Evolutionary conservation across 2,888 invertebrate species (phyloP).

Genomic region (Epinotia brunnichana): DNA sequence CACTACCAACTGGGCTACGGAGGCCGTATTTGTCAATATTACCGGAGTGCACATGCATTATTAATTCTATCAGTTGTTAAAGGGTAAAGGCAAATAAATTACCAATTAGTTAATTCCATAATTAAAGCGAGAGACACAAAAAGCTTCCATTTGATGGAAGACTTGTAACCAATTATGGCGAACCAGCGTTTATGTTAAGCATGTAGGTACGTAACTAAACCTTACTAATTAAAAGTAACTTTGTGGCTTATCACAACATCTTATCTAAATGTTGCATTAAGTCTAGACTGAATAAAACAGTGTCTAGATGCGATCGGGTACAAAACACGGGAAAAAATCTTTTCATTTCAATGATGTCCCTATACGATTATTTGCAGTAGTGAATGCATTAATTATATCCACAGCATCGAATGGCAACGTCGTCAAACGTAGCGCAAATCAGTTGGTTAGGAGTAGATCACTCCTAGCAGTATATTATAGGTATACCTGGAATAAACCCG

Average conservation of each 20-base stretch:
- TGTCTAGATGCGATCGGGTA: neutral
- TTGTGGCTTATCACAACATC: slow-evolving; percentile 4
- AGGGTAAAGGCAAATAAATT: slow-evolving; percentile 15
- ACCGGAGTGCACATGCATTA: slow-evolving; percentile 20
- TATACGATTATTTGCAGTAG: neutral
- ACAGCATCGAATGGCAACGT: neutral
- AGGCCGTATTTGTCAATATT: slow-evolving; percentile 25
- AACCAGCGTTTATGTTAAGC: slow-evolving; percentile 11
- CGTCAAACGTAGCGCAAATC: neutral
- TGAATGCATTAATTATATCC: neutral
- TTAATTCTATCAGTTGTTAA: slow-evolving; percentile 13
- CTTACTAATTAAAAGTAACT: slow-evolving; percentile 22
- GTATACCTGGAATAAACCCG: no score
- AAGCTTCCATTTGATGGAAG: slow-evolving; percentile 26
- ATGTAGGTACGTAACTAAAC: slow-evolving; percentile 3
- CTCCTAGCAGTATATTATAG: no score
- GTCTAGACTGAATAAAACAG: slow-evolving; percentile 4
- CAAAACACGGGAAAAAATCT: neutral
- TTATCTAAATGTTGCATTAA: slow-evolving; percentile 3
- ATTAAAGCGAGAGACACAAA: slow-evolving; percentile 10
- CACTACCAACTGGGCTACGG: no score
- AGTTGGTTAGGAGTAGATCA: neutral
- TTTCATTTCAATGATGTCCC: neutral
- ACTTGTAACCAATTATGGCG: slow-evolving; percentile 24
- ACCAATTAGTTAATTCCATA: slow-evolving; percentile 26